Conservation (phyloP, 2,113 vertebrate genomes). For the Halichoerus grypus region DNA sequence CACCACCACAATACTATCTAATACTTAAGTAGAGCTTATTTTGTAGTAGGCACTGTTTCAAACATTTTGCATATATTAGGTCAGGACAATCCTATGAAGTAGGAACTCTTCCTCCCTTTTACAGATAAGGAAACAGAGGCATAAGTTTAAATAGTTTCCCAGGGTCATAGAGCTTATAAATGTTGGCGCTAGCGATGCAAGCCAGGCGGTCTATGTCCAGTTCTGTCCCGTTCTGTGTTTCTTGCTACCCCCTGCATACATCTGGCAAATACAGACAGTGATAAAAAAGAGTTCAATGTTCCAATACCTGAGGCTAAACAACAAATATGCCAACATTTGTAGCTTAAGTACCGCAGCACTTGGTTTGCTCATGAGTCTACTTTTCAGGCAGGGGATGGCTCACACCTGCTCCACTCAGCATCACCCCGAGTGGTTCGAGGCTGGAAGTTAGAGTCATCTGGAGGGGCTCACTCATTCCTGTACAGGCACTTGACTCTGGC, state of each 20-base stretch:
- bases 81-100: neutral
- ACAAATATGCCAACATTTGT: neutral
- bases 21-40: neutral
- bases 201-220: neutral
- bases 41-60: neutral
- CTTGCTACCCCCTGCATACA: neutral
- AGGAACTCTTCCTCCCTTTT: neutral
- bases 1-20: neutral
- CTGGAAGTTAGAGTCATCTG: neutral
- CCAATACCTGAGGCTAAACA: neutral
- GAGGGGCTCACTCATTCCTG: neutral
- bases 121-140: neutral
- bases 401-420: neutral
- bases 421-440: no score
- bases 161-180: neutral
- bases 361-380: neutral
- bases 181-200: neutral
- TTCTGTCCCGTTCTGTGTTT: neutral
- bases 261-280: neutral
- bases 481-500: neutral
- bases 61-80: neutral
- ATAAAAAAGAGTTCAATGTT: neutral
- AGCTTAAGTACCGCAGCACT: neutral
- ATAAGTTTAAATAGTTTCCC: neutral
- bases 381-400: neutral